phyloP scores from a whole-genome alignment of 2,797 vertebrate genomes.

The Rousettus madagascariensis region DNA sequence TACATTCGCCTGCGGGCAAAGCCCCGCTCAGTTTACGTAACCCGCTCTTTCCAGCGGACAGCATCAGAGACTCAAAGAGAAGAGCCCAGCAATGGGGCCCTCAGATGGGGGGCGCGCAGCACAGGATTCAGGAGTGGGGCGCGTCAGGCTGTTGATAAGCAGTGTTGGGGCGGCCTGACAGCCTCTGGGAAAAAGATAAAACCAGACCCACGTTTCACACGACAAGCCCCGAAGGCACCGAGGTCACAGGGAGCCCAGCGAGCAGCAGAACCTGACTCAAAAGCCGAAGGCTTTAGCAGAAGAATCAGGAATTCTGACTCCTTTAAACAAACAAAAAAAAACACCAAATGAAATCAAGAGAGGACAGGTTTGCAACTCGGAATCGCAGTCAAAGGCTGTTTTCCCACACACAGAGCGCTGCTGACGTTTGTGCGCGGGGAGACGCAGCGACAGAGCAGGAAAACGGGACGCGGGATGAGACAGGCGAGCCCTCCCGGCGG shows the following conservation, averaged over 20 bases:
- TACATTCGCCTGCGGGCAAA: not conserved
- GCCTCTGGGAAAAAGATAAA: not conserved
- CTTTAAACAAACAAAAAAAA: too few species aligned
- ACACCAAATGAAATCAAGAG: too few species aligned
- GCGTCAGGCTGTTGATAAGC: fast-evolving
- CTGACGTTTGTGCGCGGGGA: not conserved
- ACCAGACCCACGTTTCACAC: fast-evolving
- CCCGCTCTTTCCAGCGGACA: not conserved
- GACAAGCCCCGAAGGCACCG: fast-evolving
- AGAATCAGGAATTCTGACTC: not conserved
- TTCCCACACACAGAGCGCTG: fast-evolving
- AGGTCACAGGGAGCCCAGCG: fast-evolving
- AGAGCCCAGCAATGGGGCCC: not conserved
- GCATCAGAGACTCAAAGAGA: not conserved
- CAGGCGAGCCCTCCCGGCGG: fast-evolving
- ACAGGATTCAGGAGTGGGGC: fast-evolving
- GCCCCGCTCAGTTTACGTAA: too few species aligned
- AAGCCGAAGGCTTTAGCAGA: not conserved
- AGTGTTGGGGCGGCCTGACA: not conserved
- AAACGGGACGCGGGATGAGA: not conserved
- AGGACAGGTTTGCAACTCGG: not conserved
- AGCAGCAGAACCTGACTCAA: fast-evolving
- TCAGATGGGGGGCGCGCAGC: fast-evolving
- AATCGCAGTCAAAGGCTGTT: fast-evolving
- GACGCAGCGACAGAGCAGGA: too few species aligned